Evolutionary conservation across 2,888 invertebrate species (phyloP).

Genomic region (Pasiphila rectangulata): DNA sequence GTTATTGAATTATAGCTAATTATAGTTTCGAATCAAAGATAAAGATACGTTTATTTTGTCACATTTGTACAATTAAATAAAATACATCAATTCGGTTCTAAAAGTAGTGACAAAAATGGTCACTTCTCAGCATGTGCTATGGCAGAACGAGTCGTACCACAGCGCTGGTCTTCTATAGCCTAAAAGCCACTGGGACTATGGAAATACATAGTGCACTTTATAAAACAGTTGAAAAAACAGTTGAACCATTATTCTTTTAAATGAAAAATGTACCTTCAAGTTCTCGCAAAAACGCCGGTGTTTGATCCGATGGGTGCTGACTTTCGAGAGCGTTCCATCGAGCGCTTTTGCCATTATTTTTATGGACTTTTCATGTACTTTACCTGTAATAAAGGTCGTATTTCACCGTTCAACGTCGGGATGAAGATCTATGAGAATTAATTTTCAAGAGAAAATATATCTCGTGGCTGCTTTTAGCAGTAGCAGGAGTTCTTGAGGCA

Average conservation of each 20-base stretch:
- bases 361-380: conserved; percentile 55
- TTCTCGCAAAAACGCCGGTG: conserved; percentile 10
- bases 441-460: conserved; percentile 28
- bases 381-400: conserved; percentile 41
- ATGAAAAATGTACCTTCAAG: not conserved
- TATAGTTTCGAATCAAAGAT: too few relatives aligned
- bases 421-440: conserved; percentile 46
- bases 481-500: too few relatives aligned
- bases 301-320: conserved; percentile 39
- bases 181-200: too few relatives aligned
- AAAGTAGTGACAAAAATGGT: too few relatives aligned
- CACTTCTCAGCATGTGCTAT: too few relatives aligned
- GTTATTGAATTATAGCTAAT: too few relatives aligned
- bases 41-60: too few relatives aligned
- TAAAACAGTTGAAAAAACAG: not conserved
- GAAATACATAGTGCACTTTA: not conserved
- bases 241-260: not conserved
- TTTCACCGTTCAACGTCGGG: conserved; percentile 45
- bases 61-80: too few relatives aligned
- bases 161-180: too few relatives aligned
- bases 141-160: too few relatives aligned
- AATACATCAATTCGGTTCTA: too few relatives aligned
- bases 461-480: conserved; percentile 23
- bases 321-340: conserved; percentile 32
- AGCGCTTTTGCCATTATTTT: conserved; percentile 43